phyloP scores from a whole-genome alignment of 2,888 invertebrate genomes.

The Sinotaia quadrata region DNA sequence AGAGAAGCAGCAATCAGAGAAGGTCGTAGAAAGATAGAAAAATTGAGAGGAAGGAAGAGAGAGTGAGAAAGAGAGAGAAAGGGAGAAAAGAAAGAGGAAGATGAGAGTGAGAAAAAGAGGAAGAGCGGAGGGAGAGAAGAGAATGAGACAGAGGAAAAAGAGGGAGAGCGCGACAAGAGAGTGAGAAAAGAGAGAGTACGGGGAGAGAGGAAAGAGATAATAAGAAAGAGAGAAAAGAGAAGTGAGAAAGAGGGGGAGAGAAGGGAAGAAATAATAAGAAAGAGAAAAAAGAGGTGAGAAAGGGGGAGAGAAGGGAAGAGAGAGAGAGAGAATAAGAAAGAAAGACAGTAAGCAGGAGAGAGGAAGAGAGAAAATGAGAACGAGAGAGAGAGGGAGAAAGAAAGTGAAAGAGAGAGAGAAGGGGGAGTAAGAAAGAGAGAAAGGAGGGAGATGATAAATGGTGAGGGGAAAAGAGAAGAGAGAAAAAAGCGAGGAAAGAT shows the following conservation, averaged over 20 bases:
- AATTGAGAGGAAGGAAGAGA: background rate
- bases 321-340: background rate
- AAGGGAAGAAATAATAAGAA: background rate
- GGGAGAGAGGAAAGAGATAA: background rate
- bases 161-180: background rate
- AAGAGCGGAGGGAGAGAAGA: background rate
- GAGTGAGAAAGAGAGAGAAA: background rate
- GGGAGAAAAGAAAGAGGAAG: background rate
- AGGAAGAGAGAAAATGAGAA: too few species aligned
- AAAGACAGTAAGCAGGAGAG: too few species aligned
- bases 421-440: too few species aligned
- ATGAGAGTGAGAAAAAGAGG: background rate
- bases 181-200: background rate
- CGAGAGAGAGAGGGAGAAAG: too few species aligned
- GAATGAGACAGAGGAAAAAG: background rate
- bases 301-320: background rate
- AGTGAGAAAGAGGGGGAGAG: background rate
- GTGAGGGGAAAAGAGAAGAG: too few species aligned
- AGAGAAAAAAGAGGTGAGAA: background rate
- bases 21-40: background rate
- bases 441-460: background rate
- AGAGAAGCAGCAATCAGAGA: background rate
- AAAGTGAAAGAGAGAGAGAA: too few species aligned
- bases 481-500: too few species aligned
- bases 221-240: background rate